Evolutionary conservation across 2,113 vertebrate genomes (phyloP).

Genomic region (Hyla sarda): DNA sequence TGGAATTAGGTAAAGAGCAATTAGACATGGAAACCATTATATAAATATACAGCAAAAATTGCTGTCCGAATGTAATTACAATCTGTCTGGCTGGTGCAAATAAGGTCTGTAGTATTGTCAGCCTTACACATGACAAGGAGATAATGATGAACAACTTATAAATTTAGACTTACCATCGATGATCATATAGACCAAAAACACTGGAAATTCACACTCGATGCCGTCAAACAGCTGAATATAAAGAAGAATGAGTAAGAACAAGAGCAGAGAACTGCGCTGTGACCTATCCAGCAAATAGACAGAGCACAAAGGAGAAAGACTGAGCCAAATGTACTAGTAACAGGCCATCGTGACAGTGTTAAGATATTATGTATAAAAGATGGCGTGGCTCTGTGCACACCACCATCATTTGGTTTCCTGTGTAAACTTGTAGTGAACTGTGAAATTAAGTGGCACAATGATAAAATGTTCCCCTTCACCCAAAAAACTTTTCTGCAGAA

Average conservation of each 20-base stretch:
- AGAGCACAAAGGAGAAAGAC: constrained; percentile 57
- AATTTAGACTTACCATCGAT: constrained; percentile 94
- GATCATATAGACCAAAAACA: constrained; percentile 98
- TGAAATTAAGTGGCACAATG: constrained; percentile 70
- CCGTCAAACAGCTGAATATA: constrained; percentile 93
- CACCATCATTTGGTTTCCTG: neutral
- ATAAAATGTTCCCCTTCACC: constrained; percentile 64
- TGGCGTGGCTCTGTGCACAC: neutral
- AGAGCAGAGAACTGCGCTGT: neutral
- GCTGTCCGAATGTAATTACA: neutral
- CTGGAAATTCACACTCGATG: constrained; percentile 97
- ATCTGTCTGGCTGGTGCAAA: neutral
- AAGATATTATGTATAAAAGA: neutral
- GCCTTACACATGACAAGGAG: neutral
- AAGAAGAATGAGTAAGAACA: constrained; percentile 58
- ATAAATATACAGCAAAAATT: neutral
- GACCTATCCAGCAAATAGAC: constrained; percentile 22
- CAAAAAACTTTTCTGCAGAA: constrained; percentile 61
- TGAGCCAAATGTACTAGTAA: constrained; percentile 55
- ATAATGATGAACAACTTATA: neutral
- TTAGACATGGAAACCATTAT: neutral
- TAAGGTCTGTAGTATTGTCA: neutral
- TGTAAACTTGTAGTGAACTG: constrained; percentile 64
- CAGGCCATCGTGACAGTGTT: neutral
- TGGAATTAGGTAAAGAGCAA: too few species aligned